Evolutionary conservation across 2,888 invertebrate species (phyloP).

Genomic region (Spialia ferax): DNA sequence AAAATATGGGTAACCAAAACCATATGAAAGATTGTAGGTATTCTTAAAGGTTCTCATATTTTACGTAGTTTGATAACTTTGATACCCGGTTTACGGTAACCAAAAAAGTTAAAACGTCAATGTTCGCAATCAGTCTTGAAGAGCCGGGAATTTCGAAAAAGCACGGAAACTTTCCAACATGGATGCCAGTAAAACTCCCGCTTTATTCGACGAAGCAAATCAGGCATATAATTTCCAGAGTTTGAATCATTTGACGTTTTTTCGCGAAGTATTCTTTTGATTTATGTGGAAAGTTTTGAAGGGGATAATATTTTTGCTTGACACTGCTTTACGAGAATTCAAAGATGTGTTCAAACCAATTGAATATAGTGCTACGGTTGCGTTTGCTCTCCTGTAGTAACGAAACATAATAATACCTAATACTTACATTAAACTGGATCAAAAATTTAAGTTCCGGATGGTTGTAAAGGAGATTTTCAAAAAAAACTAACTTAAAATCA

Average conservation of each 20-base stretch:
- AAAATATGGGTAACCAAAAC: no score
- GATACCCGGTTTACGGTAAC: no score
- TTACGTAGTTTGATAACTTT: no score
- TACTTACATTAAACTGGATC: no score
- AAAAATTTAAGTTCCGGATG: no score
- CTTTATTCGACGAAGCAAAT: slow-evolving; percentile 18
- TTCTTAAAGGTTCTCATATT: no score
- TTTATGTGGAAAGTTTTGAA: slow-evolving; percentile 18
- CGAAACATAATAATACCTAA: no score
- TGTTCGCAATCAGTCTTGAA: slow-evolving; percentile 9
- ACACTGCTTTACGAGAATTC: neutral
- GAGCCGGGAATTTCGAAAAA: slow-evolving; percentile 7
- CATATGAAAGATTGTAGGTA: no score
- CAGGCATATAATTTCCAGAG: slow-evolving; percentile 20
- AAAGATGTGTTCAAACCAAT: neutral
- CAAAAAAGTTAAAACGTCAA: neutral
- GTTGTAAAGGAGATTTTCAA: no score
- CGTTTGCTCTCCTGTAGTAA: no score
- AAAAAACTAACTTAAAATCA: no score
- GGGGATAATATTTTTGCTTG: slow-evolving; percentile 6
- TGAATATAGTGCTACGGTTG: no score
- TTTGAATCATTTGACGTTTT: slow-evolving; percentile 24
- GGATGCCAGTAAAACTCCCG: slow-evolving; percentile 20
- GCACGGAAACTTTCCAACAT: slow-evolving; percentile 9
- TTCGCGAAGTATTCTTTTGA: slow-evolving; percentile 22